Base-by-base conservation (phyloP, 1,140 invertebrate species). In the Caenorhabditis brenneri region DNA sequence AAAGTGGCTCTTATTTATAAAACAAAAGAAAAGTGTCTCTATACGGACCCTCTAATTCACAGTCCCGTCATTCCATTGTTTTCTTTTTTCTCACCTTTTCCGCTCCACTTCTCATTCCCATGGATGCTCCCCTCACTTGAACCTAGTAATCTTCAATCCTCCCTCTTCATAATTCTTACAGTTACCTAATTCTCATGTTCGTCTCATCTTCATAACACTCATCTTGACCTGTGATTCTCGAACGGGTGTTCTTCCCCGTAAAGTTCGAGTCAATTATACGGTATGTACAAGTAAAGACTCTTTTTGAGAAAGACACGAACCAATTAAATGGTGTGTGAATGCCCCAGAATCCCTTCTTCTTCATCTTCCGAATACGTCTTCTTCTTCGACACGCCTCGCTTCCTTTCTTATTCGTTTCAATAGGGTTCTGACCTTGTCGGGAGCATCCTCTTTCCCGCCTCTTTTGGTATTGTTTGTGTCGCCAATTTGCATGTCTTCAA, bases 201-300 rank as follows among this genome's bases (percentile, higher is more conserved):
- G 24, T 46, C 22, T 42, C 7, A n/a, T n/a, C 58, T 22, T 46
- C 65, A 74, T 74, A 42, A 74, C 65, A 65, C 58, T 65, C 58
- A 65, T 65, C 58, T 65, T 65, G 58, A 65, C 58, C 58, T 22
- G 29, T 12, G 19, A 51, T 33, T 65, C 33, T 29, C 33, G 36
- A 74, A 74, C 65, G 65, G 65, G 33, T 46, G 65, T 74, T 74
- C n/a, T n/a, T n/a, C n/a, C 36, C 36, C 65, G 65, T 42, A 74
- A 74, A 74, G 65, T 74, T 74, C 65, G 65, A 74, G 65, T 74
- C 65, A 74, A 74, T 74, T 74, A 74, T 74, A 74, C 65, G 65
- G 65, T 74, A 74, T 74, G 65, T 74, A 74, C 65, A 74, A 74
- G 65, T 74, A 74, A 74, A 42, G 65, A 74, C 65, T 74, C 65